Evolutionary conservation across 1,140 invertebrate species (phyloP).

Genomic region (Aethina tumida): DNA sequence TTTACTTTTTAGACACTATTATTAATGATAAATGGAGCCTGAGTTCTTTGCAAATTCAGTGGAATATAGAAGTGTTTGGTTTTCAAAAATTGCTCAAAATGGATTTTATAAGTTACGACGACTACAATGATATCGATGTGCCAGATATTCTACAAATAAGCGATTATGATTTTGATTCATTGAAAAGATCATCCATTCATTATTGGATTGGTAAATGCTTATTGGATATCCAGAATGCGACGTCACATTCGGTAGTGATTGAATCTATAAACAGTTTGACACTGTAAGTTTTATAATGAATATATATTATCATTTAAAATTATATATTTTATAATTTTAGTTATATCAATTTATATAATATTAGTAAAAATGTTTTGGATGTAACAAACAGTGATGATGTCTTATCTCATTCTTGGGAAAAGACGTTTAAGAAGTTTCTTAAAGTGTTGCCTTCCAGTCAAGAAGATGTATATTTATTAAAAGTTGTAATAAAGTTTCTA

Average conservation of each 20-base stretch:
- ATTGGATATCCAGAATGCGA: slow-evolving; percentile 50
- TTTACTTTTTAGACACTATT: slow-evolving; percentile 34
- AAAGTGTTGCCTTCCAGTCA: slow-evolving; percentile 45
- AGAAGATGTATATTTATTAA: slow-evolving; percentile 47
- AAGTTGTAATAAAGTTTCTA: slow-evolving; percentile 46
- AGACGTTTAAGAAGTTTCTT: slow-evolving; percentile 46
- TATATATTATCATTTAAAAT: slow-evolving; percentile 12
- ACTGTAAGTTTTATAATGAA: slow-evolving; percentile 38
- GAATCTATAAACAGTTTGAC: slow-evolving; percentile 42
- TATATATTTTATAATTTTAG: slow-evolving; percentile 20
- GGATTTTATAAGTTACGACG: slow-evolving; percentile 21
- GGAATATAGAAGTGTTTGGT: slow-evolving; percentile 42
- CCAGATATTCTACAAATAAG: slow-evolving; percentile 35
- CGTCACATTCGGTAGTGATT: slow-evolving; percentile 43
- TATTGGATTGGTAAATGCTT: slow-evolving; percentile 42
- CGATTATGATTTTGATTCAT: slow-evolving; percentile 36
- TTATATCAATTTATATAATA: slow-evolving; percentile 25
- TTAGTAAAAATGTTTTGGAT: slow-evolving; percentile 11
- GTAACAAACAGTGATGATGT: slow-evolving; percentile 32
- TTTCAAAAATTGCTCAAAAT: slow-evolving; percentile 29
- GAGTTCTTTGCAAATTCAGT: slow-evolving; percentile 40
- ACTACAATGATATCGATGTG: slow-evolving; percentile 13
- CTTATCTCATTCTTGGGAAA: slow-evolving; percentile 45
- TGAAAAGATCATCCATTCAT: slow-evolving; percentile 40
- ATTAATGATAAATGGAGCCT: slow-evolving; percentile 28